Evolutionary conservation across 2,888 invertebrate genomes (phyloP).

Genomic region (Zele albiditarsus): DNA sequence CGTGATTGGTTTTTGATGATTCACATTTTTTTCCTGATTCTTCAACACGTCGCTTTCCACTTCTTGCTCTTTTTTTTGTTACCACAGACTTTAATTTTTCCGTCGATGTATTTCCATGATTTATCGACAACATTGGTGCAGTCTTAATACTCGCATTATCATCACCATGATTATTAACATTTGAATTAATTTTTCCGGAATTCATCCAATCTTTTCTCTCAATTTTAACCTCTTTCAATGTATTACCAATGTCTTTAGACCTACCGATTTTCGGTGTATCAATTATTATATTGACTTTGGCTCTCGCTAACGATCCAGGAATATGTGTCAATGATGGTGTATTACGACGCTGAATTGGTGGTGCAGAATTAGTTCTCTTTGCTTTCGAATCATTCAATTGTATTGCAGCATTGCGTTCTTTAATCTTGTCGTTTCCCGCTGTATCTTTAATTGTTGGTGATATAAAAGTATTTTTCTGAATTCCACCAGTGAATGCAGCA

Average conservation of each 20-base stretch:
- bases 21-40: conserved; percentile 46
- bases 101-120: conserved; percentile 38
- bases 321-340: conserved; percentile 1
- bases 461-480: conserved; percentile 18
- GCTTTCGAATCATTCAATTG: conserved; percentile 41
- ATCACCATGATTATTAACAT: not conserved
- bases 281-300: conserved; percentile 64
- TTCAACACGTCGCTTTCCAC: conserved; percentile 59
- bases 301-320: conserved; percentile 44
- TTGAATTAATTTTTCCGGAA: not conserved
- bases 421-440: not conserved
- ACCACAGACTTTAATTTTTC: conserved; percentile 60
- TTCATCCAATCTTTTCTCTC: conserved; percentile 12
- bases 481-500: conserved; percentile 58
- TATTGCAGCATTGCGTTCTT: not conserved
- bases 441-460: conserved; percentile 29
- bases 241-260: not conserved
- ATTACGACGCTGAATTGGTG: conserved; percentile 54
- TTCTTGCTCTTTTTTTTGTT: conserved; percentile 64
- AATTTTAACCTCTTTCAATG: conserved; percentile 6
- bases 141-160: conserved; percentile 30
- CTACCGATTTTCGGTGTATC: conserved; percentile 54
- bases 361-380: conserved; percentile 64
- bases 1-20: conserved; percentile 52
- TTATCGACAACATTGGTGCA: not conserved